phyloP scores from a whole-genome alignment of 2,888 invertebrate species.

The Ophion obscuratus region DNA sequence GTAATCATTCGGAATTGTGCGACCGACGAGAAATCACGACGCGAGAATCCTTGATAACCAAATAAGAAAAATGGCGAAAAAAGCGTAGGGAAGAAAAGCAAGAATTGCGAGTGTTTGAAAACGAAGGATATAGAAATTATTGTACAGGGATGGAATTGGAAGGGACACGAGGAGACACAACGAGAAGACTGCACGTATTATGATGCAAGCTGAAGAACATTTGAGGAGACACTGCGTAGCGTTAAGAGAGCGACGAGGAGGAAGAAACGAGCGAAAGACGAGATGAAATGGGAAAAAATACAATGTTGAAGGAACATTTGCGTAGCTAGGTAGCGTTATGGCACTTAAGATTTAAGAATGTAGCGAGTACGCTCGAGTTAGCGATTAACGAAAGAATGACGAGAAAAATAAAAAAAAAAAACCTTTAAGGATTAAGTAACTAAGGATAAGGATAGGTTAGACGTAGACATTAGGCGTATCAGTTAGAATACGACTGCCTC shows the following conservation, averaged over 20 bases:
- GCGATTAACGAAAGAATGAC: slow-evolving; percentile 54
- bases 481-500: slow-evolving; percentile 80
- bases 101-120: slow-evolving; percentile 12
- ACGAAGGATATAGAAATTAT: slow-evolving; percentile 55
- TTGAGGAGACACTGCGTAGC: slow-evolving; percentile 52
- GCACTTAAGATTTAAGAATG: slow-evolving; percentile 76
- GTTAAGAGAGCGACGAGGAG: slow-evolving; percentile 18
- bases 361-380: slow-evolving; percentile 62
- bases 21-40: slow-evolving; percentile 34
- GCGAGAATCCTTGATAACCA: slow-evolving; percentile 18
- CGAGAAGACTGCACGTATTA: slow-evolving; percentile 31
- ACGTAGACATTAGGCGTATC: slow-evolving; percentile 75
- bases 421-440: slow-evolving; percentile 74
- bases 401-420: slow-evolving; percentile 55
- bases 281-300: slow-evolving; percentile 59
- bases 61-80: background rate
- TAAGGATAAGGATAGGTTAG: slow-evolving; percentile 71
- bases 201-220: background rate
- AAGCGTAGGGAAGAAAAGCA: slow-evolving; percentile 9
- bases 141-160: slow-evolving; percentile 47
- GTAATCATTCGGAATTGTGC: slow-evolving; percentile 40
- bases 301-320: slow-evolving; percentile 72
- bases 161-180: slow-evolving; percentile 27
- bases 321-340: slow-evolving; percentile 78
- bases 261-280: slow-evolving; percentile 44